phyloP scores from a whole-genome alignment of 2,888 invertebrate genomes.

The Acronicta aceris region DNA sequence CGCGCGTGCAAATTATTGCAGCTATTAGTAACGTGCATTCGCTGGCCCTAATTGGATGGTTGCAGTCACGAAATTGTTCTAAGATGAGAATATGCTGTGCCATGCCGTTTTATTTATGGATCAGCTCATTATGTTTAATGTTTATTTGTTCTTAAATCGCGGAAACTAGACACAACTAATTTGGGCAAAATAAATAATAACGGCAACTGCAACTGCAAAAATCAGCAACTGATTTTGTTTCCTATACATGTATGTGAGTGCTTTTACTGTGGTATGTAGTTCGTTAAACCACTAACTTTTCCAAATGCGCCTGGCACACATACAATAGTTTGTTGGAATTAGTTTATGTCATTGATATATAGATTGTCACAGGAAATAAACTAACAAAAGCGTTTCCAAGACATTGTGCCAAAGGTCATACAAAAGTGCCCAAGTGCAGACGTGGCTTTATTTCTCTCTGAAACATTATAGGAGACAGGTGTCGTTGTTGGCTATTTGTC shows the following conservation, averaged over 20 bases:
- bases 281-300: no score
- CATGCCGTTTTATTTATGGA: constrained; percentile 33
- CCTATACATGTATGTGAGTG: no score
- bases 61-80: constrained; percentile 62
- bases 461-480: constrained; percentile 5
- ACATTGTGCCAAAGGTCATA: not conserved
- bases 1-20: constrained; percentile 59
- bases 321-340: no score
- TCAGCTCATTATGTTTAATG: constrained; percentile 39
- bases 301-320: no score
- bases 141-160: constrained; percentile 7
- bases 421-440: not conserved
- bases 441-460: constrained; percentile 1
- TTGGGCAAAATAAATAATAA: not conserved
- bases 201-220: no score
- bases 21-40: constrained; percentile 62
- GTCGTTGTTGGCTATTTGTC: constrained; percentile 2
- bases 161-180: not conserved
- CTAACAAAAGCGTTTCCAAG: no score
- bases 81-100: constrained; percentile 43
- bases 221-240: no score
- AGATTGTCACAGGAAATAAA: no score
- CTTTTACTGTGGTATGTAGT: no score
- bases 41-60: constrained; percentile 61
- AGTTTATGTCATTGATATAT: no score